Base-by-base conservation (phyloP, 2,113 vertebrate genomes). In the Pristiophorus japonicus region DNA sequence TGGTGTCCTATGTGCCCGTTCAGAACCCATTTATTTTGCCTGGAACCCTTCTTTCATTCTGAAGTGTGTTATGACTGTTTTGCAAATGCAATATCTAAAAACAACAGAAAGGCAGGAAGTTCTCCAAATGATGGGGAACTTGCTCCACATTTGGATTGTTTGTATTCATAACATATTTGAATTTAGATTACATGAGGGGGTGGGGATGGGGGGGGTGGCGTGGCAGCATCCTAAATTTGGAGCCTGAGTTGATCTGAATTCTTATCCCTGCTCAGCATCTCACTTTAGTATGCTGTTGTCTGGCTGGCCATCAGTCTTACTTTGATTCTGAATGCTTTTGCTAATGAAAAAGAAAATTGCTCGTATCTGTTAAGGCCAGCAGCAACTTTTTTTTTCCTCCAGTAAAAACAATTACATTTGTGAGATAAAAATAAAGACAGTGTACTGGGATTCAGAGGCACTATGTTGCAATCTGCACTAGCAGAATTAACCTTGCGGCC, bases 261-360 rank as follows among this genome's bases (percentile, higher is more conserved):
- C 12, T 22, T 63, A 92, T 63, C 38, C 14, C 88, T 92, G 59
- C 55, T 63, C 62, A 63, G 14, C 18, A 38, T 92, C 30, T 63
- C 34, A 38, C 59, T 42, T 63, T 38, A 63, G n/a, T 38, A 5
- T 22, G 59, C 88, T 63, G 88, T 10, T 55, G 51, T 91, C 87
- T 62, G 84, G 1, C 18, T 18, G n/a, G 59, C 18, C 38, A 70
- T 94, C 66, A 47, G 27, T 73, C 65, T 70, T 94, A 34, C 93
- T 70, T 67, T 34, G 93, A 30, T 30, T 70, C 93, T 70, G 66
- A 94, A 51, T 70, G 66, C 93, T 94, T 47, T 70, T 51, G 92
- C 92, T 51, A 94, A 94, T 94, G 42, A 70, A 94, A 94, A 90
- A 51, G 65, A 16, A 94, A 73, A 94, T 73, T 94, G 66, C 66